These are phyloP conservation scores for Girardia tigrina DNA, from an alignment of 2,888 invertebrate species.

Conservation along the genomic window DNA sequence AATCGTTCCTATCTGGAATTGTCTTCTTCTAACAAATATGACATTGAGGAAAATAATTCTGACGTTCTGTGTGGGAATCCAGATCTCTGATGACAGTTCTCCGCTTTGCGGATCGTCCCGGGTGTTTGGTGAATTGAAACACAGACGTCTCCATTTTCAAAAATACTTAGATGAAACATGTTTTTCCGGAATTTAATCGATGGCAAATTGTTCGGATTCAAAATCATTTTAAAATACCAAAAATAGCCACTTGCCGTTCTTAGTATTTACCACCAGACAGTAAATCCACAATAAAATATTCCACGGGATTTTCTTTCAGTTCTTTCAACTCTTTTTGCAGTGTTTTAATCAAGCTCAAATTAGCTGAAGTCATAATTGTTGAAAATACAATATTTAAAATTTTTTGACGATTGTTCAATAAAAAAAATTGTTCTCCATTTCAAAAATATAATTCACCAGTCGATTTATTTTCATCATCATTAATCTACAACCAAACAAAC, in stretches of 20 bases:
- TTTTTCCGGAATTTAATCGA: conserved; percentile 87
- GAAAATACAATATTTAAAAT: too few species aligned
- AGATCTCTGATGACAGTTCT: conserved; percentile 92
- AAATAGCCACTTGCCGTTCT: conserved; percentile 99
- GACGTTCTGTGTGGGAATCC: conserved; percentile 99
- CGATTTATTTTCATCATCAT: too few species aligned
- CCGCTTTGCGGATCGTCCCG: conserved; percentile 98
- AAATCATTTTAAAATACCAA: conserved; percentile 92
- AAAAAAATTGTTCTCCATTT: too few species aligned
- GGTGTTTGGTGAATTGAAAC: conserved; percentile 98
- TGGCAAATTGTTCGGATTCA: conserved; percentile 99
- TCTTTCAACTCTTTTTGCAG: conserved; percentile 71
- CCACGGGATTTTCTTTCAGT: conserved; percentile 86
- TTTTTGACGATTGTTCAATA: too few species aligned
- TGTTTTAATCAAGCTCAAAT: too few species aligned
- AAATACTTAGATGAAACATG: conserved; percentile 99
- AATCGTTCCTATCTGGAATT: too few species aligned
- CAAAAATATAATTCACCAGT: too few species aligned
- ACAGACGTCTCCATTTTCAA: conserved; percentile 98
- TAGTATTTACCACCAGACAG: conserved; percentile 87
- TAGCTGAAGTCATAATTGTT: too few species aligned
- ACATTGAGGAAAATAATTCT: too few species aligned
- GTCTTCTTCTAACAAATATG: too few species aligned
- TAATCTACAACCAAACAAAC: too few species aligned
- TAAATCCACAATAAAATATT: conserved; percentile 87